phyloP scores from a whole-genome alignment of 1,140 invertebrate genomes.

The Hypothenemus hampei region DNA sequence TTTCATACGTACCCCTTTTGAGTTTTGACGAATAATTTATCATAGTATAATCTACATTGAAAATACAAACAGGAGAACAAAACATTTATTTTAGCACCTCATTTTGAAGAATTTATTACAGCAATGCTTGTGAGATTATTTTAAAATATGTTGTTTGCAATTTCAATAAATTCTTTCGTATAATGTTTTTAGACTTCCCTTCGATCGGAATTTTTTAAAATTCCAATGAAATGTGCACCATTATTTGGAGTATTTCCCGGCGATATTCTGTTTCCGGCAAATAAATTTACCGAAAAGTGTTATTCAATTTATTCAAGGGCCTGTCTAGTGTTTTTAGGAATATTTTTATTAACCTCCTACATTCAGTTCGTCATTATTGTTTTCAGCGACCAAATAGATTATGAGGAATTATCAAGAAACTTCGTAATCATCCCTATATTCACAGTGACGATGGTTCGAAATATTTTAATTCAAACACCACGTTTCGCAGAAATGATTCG shows the following conservation, averaged over 20 bases:
- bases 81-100: too few species aligned
- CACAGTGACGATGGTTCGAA: background rate
- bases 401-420: conserved; percentile 3
- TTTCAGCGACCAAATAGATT: background rate
- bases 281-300: background rate
- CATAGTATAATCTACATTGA: too few species aligned
- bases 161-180: too few species aligned
- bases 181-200: background rate
- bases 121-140: too few species aligned
- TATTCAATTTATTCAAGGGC: background rate
- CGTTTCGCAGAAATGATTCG: background rate
- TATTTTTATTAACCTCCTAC: background rate
- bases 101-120: too few species aligned
- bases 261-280: background rate
- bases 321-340: background rate
- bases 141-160: too few species aligned
- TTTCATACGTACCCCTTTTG: too few species aligned
- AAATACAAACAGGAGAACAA: too few species aligned
- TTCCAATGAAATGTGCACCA: background rate
- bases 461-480: background rate
- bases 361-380: conserved; percentile 1
- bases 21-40: too few species aligned
- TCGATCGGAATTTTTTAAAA: background rate
- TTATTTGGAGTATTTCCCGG: background rate
- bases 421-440: conserved; percentile 4